Evolutionary conservation across 2,888 invertebrate species (phyloP), one percentile per base, ranked within the genome.

Genomic region (Invenusta paracnida): DNA sequence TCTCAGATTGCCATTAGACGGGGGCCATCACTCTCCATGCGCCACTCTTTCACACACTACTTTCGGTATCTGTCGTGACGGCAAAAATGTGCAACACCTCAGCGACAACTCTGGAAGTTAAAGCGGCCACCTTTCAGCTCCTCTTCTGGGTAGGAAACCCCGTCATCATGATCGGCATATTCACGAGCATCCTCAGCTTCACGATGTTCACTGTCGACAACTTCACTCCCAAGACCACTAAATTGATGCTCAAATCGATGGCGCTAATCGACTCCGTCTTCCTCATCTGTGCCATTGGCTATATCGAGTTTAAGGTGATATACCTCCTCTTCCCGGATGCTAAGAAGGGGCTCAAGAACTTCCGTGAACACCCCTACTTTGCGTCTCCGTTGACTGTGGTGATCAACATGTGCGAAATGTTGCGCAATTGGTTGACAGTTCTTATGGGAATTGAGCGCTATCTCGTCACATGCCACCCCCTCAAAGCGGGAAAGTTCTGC

Each of bases 141-240:
- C 30, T 85, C 1, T 81, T 85, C 23, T 82, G 83, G 11, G 25
- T 85, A n/a, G 85, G 85, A 85, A 85, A 30, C 23, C 84, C 84
- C 5, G 23, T 85, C 23, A 29, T 83, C 11, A 84, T 85, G 2
- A 67, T 85, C 84, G 85, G 85, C 17, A 85, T 85, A 25, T 23
- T 30, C 0, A 31, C 83, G 23, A 85, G 85, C 29, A n/a, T 31
- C 29, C 29, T 85, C 25, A 85, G 82, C 17, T 85, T 85, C 29
- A 25, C 48, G 5, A 84, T 85, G 83, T 85, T 85, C 28, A 28
- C 82, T 2, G 25, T 85, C 11, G 85, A 85, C 67, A 85, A 30
- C 28, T 84, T 85, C 31, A 85, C 85, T 31, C 85, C 85, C 2
- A 85, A 85, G 29, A 85, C 85, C 30, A 85, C 85, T 0, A 85